Conservation (phyloP, 2,113 vertebrate genomes). For the Paramormyrops kingsleyae region DNA sequence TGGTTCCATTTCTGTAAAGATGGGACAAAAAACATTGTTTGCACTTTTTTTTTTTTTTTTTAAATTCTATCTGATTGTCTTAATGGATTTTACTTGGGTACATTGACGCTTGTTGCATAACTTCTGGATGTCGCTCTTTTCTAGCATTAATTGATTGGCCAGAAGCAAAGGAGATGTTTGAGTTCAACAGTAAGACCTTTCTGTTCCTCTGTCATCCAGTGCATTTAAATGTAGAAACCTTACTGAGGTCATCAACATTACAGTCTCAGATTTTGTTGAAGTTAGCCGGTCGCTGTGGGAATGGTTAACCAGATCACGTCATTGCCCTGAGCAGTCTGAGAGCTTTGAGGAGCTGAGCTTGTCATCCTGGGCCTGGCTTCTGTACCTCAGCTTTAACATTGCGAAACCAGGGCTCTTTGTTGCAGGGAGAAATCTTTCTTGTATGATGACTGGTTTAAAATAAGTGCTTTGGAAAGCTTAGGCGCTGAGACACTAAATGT, state of each 20-base stretch:
- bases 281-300: background rate
- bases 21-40: conserved; percentile 39
- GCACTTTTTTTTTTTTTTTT: conserved; percentile 31
- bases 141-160: background rate
- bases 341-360: background rate
- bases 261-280: background rate
- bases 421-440: background rate
- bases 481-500: background rate
- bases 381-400: background rate
- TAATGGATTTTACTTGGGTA: conserved; percentile 19
- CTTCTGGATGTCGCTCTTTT: background rate
- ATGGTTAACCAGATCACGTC: background rate
- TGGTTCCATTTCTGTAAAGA: conserved; percentile 33
- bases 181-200: background rate
- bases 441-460: background rate
- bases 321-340: background rate
- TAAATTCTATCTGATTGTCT: background rate
- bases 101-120: background rate
- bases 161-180: background rate
- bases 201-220: background rate
- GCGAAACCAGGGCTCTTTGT: background rate
- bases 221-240: background rate
- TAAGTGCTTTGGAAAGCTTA: conserved; percentile 11
- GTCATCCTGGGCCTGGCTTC: background rate
- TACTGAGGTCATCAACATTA: background rate